Conservation (phyloP, 2,888 invertebrate species). For the Mimumesa dahlbomi region DNA sequence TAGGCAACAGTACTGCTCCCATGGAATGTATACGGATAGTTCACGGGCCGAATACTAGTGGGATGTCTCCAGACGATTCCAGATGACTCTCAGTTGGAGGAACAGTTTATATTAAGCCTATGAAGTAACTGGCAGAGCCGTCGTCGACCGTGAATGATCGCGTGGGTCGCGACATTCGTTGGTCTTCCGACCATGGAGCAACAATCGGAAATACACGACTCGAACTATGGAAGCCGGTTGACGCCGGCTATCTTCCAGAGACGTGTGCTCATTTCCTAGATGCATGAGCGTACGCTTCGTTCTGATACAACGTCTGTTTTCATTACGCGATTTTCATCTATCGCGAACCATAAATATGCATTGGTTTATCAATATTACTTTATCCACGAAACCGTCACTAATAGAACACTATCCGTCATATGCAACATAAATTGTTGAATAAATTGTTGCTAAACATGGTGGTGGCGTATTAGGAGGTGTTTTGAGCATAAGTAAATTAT, state of each 20-base stretch:
- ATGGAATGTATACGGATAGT: conserved; percentile 1
- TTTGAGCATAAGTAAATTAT: no score
- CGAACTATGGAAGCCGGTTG: conserved; percentile 4
- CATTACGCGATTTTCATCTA: conserved; percentile 1
- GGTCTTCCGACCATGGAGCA: no score
- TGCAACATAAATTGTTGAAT: no score
- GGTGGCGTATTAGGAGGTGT: no score
- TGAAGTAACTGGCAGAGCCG: conserved; percentile 10
- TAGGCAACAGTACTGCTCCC: not conserved
- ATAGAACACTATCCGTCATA: not conserved
- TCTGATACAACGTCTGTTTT: not conserved
- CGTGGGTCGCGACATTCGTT: conserved; percentile 19
- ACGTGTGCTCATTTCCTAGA: not conserved
- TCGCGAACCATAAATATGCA: not conserved
- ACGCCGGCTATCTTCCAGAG: conserved; percentile 6
- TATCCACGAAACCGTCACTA: not conserved
- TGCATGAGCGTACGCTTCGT: conserved; percentile 1
- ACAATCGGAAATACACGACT: not conserved
- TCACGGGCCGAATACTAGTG: not conserved
- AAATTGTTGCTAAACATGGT: no score
- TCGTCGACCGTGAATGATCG: conserved; percentile 23
- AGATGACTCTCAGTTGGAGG: not conserved
- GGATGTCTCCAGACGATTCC: not conserved
- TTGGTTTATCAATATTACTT: not conserved
- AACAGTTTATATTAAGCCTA: conserved; percentile 6